Percentiles rank a stretch among this genome's conserved stretches.
These are phyloP conservation scores for Galagoides demidoff DNA, from an alignment of 2,797 vertebrate species.

Conservation along the genomic window DNA sequence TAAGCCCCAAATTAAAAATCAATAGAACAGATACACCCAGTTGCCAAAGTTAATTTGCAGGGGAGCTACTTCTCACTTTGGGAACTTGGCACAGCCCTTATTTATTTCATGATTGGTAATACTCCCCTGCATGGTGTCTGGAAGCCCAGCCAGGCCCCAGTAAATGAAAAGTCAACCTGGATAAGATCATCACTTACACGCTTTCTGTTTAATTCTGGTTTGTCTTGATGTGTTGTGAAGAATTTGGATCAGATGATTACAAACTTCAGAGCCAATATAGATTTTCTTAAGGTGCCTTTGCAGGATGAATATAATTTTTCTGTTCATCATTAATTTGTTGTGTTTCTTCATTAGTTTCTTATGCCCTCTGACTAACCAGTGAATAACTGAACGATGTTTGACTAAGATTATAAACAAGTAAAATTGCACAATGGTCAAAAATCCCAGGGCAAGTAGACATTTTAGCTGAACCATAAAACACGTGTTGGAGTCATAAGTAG, in stretches of 20 bases:
- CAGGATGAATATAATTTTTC: background rate
- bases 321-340: background rate
- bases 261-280: background rate
- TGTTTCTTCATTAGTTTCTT: conserved; percentile 30
- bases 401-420: background rate
- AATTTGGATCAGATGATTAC: background rate
- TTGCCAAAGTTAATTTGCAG: background rate
- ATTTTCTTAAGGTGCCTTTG: background rate
- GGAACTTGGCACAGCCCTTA: background rate
- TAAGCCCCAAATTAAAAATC: conserved; percentile 36
- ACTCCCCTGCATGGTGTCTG: background rate
- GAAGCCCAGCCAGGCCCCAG: background rate
- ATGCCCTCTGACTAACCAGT: background rate
- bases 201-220: background rate
- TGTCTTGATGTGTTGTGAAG: background rate
- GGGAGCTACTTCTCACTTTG: background rate
- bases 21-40: background rate
- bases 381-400: background rate
- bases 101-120: conserved; percentile 12
- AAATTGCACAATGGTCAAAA: background rate
- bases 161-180: background rate
- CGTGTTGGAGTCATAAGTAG: background rate
- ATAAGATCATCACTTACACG: background rate
- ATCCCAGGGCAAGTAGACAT: background rate
- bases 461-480: background rate